Evolutionary conservation across 1,140 invertebrate genomes (phyloP).

Genomic region (Papilio polyxenes): DNA sequence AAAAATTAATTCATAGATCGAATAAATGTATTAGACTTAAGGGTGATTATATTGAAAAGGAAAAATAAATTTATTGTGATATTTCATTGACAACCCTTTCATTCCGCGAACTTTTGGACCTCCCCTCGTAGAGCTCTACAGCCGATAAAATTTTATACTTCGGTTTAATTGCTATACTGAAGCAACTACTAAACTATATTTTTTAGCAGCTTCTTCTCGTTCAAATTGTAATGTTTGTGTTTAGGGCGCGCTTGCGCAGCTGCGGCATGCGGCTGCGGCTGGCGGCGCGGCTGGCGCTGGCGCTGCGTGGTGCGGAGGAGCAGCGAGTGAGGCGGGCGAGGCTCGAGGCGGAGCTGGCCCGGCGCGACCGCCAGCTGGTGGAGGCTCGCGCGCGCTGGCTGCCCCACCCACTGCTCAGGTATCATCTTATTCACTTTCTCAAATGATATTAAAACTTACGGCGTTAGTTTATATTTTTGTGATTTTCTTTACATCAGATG

Average conservation of each 20-base stretch:
- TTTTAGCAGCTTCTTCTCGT: background rate
- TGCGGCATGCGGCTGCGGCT: constrained; percentile 43
- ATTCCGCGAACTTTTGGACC: too few species aligned
- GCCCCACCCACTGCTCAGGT: constrained; percentile 53
- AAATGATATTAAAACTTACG: too few species aligned
- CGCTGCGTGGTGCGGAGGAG: constrained; percentile 42
- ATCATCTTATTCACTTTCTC: background rate
- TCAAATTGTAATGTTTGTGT: too few species aligned
- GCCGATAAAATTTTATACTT: too few species aligned
- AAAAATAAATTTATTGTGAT: too few species aligned
- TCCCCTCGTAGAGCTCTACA: too few species aligned
- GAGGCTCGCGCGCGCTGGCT: constrained; percentile 50
- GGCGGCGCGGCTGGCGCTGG: constrained; percentile 43
- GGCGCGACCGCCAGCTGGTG: constrained; percentile 50
- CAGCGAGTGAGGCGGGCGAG: constrained; percentile 42
- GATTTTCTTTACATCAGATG: background rate
- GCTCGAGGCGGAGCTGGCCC: constrained; percentile 46
- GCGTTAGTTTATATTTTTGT: too few species aligned
- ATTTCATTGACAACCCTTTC: too few species aligned
- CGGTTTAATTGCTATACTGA: background rate
- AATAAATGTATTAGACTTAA: too few species aligned
- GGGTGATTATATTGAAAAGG: too few species aligned
- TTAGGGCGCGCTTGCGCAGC: constrained; percentile 48
- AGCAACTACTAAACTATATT: background rate
- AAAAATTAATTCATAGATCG: too few species aligned